Base-by-base conservation (phyloP, 2,797 vertebrate species). In the Gymnodraco acuticeps region DNA sequence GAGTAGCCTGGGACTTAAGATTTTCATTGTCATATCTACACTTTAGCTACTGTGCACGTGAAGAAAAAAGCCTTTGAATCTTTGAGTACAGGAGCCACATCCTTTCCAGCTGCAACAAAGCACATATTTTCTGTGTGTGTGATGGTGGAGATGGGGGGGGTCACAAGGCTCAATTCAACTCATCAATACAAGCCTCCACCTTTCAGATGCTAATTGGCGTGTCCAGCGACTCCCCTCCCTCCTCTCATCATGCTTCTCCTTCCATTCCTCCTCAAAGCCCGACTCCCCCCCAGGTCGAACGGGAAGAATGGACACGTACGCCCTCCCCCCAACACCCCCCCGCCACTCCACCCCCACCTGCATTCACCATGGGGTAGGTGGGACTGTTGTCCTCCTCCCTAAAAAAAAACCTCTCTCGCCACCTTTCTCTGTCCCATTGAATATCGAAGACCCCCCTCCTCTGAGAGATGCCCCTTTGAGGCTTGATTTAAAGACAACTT, bases 131-230 rank as follows among this genome's bases (percentile, higher is more conserved):
- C 2, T 77, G 27, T 78, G 48, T 64, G 31, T 0, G 23, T 5
- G 13, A 33, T 0, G 47, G 19, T 10, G 33, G 1, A 38, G 14
- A 5, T 12, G 17, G 31, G 67, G 67, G 71, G 86, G 78, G 91
- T 88, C 87, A 92, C 86, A 89, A 90, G 77, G 87, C 84, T 91
- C 89, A 86, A 88, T 91, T 93, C 91, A 91, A 69, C 91, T 93
- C 93, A 94, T 94, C 94, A 94, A 94, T 92, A 94, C 92, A 89
- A 87, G 88, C 89, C 85, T 88, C 85, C 88, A 70, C 68, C 84
- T 93, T 93, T 95, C 89, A 95, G 90, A 96, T 94, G 91, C 91
- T 95, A 95, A 94, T 95, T 89, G 89, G 82, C 67, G 75, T 93
- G 88, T 92, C 90, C 90, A 82, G 72, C 51, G 56, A 85, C 84